Evolutionary conservation across 2,113 vertebrate species (phyloP).

Genomic region (Hystrix brachyura): DNA sequence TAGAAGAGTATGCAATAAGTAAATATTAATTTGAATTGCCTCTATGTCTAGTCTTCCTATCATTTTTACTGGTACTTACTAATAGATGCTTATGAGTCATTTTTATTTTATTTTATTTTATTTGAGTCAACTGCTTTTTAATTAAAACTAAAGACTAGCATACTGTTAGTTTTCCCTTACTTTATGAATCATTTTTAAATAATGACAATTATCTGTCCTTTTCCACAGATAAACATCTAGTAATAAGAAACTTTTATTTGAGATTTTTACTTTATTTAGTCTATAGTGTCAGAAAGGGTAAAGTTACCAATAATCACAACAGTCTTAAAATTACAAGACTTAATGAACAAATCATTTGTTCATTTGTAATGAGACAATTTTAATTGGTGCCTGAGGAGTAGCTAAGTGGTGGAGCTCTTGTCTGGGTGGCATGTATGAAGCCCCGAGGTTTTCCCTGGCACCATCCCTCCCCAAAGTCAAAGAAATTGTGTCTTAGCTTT

Average conservation of each 20-base stretch:
- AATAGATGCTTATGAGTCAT: conserved; percentile 57
- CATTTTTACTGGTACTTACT: conserved; percentile 51
- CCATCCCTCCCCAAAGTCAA: background rate
- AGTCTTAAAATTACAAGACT: background rate
- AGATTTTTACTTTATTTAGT: conserved; percentile 75
- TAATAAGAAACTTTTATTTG: conserved; percentile 52
- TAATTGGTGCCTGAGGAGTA: background rate
- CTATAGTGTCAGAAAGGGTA: conserved; percentile 71
- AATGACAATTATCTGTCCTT: conserved; percentile 66
- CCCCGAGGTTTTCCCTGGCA: background rate
- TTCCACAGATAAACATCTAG: conserved; percentile 66
- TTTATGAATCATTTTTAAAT: conserved; percentile 71
- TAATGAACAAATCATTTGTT: conserved; percentile 14
- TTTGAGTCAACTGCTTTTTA: no score
- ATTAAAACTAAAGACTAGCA: no score
- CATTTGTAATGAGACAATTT: conserved; percentile 35
- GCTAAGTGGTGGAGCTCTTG: background rate
- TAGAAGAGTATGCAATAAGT: background rate
- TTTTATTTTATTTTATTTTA: conserved; percentile 27
- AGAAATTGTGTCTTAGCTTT: background rate
- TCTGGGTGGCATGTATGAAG: background rate
- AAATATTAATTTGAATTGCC: background rate
- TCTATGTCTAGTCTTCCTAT: background rate
- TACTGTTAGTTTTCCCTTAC: no score
- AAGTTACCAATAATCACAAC: conserved; percentile 57